phyloP scores from a whole-genome alignment of 2,888 invertebrate species.

The Cephalotes varians region DNA sequence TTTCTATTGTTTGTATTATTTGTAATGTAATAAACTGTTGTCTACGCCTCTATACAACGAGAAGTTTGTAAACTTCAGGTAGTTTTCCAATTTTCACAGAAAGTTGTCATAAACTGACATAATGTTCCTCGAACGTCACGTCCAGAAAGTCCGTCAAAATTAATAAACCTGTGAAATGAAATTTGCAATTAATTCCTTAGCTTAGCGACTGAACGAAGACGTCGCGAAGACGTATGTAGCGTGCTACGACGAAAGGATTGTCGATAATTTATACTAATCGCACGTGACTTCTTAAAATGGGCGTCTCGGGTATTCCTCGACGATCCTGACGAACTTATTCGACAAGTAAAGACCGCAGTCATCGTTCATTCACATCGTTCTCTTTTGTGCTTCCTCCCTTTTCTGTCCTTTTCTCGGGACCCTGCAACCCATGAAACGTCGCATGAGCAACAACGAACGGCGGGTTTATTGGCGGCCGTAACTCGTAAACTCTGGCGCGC shows the following conservation, averaged over 20 bases:
- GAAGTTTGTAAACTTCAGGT: conserved; percentile 32
- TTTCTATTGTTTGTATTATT: neutral
- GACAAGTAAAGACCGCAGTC: conserved; percentile 65
- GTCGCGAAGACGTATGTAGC: neutral
- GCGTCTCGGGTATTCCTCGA: neutral
- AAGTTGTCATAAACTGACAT: neutral
- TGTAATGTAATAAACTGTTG: neutral
- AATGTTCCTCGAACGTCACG: neutral
- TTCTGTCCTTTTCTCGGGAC: conserved; percentile 72
- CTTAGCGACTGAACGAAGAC: neutral
- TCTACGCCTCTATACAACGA: neutral
- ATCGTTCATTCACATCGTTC: conserved; percentile 80
- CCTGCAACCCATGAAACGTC: conserved; percentile 81
- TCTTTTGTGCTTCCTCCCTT: conserved; percentile 68
- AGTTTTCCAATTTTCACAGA: conserved; percentile 38
- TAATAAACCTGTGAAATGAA: neutral
- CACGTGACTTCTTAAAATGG: conserved; percentile 9
- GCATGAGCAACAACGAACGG: conserved; percentile 83
- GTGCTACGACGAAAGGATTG: neutral
- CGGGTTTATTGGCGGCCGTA: conserved; percentile 86
- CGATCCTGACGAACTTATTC: conserved; percentile 30
- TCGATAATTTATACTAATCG: conserved; percentile 19
- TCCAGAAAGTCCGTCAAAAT: neutral
- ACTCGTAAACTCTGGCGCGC: conserved; percentile 86
- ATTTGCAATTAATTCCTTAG: neutral